phyloP scores from a whole-genome alignment of 2,888 invertebrate species.

The Microdon myrmicae region DNA sequence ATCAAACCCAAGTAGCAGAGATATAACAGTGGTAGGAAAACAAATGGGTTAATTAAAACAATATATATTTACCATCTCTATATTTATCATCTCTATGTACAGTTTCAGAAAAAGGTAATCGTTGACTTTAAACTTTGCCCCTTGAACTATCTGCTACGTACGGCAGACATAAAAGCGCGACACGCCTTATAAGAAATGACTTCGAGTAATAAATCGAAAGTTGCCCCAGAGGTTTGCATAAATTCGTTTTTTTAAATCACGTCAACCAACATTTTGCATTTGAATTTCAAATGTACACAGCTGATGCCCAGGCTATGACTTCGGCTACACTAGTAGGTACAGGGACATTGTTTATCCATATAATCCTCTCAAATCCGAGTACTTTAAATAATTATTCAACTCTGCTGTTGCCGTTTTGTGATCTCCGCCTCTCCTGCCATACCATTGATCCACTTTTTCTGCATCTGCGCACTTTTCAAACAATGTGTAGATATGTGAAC shows the following conservation, averaged over 20 bases:
- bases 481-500: too few relatives aligned
- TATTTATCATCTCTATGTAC: too few relatives aligned
- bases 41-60: too few relatives aligned
- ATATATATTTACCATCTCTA: too few relatives aligned
- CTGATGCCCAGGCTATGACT: constrained; percentile 40
- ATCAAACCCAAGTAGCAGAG: too few relatives aligned
- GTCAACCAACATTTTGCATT: constrained; percentile 21
- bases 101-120: too few relatives aligned
- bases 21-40: too few relatives aligned
- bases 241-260: constrained; percentile 18
- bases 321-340: constrained; percentile 2
- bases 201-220: constrained; percentile 9
- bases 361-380: constrained; percentile 40
- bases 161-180: too few relatives aligned
- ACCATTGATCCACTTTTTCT: too few relatives aligned
- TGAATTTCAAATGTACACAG: constrained; percentile 35
- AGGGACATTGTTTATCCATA: constrained; percentile 20
- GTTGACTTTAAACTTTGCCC: too few relatives aligned
- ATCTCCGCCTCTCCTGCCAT: constrained; percentile 19
- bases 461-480: constrained; percentile 14
- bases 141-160: too few relatives aligned
- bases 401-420: constrained; percentile 19
- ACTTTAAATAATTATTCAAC: constrained; percentile 40
- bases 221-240: constrained; percentile 9
- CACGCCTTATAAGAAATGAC: too few relatives aligned